These are phyloP conservation scores for Malaclemys terrapin DNA, from an alignment of 2,113 vertebrate genomes.

Conservation along the genomic window DNA sequence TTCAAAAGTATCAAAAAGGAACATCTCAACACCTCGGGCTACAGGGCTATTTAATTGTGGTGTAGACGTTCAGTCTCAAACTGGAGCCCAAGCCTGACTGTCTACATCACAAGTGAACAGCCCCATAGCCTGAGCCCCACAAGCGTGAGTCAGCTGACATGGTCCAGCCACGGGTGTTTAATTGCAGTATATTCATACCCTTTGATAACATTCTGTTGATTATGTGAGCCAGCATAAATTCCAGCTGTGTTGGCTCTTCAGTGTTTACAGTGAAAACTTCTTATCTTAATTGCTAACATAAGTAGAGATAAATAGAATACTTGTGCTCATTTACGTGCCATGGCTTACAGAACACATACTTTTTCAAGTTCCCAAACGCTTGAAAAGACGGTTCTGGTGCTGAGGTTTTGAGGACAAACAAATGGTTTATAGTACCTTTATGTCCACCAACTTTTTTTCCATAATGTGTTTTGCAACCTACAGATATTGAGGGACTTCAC, in stretches of 20 bases:
- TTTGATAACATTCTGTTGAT: neutral
- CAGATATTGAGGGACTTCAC: neutral
- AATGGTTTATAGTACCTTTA: slow-evolving; percentile 27
- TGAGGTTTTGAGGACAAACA: slow-evolving; percentile 39
- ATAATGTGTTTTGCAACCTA: neutral
- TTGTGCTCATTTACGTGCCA: slow-evolving; percentile 47
- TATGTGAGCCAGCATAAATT: slow-evolving; percentile 35
- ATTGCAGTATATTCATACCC: no score
- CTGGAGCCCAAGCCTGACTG: no score
- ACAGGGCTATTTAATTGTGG: no score
- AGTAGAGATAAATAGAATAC: slow-evolving; percentile 32
- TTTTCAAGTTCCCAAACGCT: slow-evolving; percentile 67
- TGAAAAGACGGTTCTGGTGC: slow-evolving; percentile 57
- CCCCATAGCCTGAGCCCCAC: no score
- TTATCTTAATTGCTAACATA: slow-evolving; percentile 57
- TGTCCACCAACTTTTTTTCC: slow-evolving; percentile 26
- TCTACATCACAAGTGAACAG: no score
- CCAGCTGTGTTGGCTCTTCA: neutral
- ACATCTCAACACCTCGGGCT: no score
- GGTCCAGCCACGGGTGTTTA: no score
- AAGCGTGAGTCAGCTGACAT: no score
- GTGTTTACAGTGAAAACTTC: slow-evolving; percentile 57
- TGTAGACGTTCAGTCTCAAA: no score
- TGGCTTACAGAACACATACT: slow-evolving; percentile 57
- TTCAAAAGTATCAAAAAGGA: no score